Percentiles rank a stretch among this genome's conserved stretches.
These are phyloP conservation scores for Athene cunicularia DNA, from an alignment of 2,113 vertebrate species.

Conservation along the genomic window DNA sequence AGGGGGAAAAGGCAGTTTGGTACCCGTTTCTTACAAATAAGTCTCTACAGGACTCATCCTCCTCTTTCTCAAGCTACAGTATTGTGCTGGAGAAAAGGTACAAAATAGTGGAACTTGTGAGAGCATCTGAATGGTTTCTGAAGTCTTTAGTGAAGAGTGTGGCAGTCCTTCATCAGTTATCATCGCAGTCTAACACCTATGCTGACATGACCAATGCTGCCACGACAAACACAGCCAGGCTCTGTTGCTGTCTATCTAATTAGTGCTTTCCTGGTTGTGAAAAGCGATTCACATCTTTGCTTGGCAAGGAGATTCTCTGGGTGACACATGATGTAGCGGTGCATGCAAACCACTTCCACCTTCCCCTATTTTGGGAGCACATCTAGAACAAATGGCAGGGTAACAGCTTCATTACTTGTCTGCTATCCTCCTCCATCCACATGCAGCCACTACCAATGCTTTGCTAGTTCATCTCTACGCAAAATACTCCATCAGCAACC, in stretches of 20 bases:
- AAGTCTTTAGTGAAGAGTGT: not conserved
- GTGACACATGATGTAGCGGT: too few species aligned
- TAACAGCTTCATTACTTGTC: not conserved
- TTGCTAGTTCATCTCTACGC: not conserved
- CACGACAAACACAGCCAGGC: not conserved
- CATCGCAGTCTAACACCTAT: not conserved
- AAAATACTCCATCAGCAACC: not conserved
- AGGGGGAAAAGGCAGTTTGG: not conserved
- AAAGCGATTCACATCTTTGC: accelerated
- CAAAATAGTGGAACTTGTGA: not conserved
- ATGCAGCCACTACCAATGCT: accelerated
- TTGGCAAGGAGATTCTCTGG: not conserved
- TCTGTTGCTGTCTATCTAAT: not conserved
- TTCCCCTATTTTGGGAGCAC: not conserved
- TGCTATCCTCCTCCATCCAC: not conserved
- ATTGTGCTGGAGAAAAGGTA: not conserved
- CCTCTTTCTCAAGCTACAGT: not conserved
- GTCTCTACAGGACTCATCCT: not conserved
- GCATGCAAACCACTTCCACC: not conserved
- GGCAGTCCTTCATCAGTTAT: not conserved
- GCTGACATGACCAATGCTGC: not conserved
- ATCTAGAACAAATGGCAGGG: accelerated
- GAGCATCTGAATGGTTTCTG: not conserved
- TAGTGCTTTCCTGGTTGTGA: not conserved
- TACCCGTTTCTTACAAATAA: not conserved